Conservation (phyloP, 2,113 vertebrate species). For the Lota lota region DNA sequence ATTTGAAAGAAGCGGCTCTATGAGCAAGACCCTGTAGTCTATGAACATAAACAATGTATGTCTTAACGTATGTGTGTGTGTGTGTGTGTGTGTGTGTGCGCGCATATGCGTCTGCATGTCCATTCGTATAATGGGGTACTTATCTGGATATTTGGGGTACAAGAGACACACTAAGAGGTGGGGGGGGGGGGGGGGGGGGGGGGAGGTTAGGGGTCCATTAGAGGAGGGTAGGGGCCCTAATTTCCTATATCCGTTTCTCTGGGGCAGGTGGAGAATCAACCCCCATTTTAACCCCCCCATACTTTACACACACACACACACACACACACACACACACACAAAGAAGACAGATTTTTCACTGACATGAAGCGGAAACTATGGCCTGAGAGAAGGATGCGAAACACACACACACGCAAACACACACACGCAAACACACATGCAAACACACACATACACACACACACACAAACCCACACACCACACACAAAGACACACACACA, state of each 20-base stretch:
- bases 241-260: slow-evolving; percentile 61
- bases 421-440: slow-evolving; percentile 8
- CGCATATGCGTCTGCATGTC: slow-evolving; percentile 6
- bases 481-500: neutral
- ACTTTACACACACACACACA: neutral
- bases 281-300: neutral
- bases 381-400: slow-evolving; percentile 7
- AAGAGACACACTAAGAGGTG: neutral
- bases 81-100: neutral
- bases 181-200: slow-evolving; percentile 14
- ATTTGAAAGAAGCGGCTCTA: too few species aligned
- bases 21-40: too few species aligned
- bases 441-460: neutral
- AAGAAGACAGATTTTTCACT: slow-evolving; percentile 10
- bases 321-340: neutral
- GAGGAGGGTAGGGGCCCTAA: slow-evolving; percentile 21
- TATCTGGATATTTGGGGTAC: too few species aligned
- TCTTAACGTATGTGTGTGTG: neutral
- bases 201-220: slow-evolving; percentile 21
- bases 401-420: slow-evolving; percentile 27
- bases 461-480: neutral
- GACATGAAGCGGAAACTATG: slow-evolving; percentile 24
- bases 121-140: neutral
- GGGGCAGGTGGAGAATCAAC: slow-evolving; percentile 61
- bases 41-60: neutral